Conservation (phyloP, 2,888 invertebrate genomes). For the Gymnosoma rotundatum region DNA sequence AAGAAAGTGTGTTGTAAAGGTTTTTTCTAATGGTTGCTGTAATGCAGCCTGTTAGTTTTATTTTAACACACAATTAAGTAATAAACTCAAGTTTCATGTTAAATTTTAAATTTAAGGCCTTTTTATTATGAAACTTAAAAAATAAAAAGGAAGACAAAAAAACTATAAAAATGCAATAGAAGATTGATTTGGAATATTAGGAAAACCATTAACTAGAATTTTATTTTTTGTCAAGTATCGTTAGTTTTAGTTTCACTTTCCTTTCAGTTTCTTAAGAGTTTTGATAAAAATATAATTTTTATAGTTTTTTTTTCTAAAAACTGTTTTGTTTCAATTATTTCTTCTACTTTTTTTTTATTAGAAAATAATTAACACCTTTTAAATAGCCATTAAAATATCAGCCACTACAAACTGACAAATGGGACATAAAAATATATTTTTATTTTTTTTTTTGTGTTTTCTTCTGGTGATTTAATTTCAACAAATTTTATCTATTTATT, state of each 20-base stretch:
- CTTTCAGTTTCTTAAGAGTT: background rate
- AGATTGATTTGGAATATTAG: background rate
- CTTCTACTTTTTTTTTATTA: constrained; percentile 34
- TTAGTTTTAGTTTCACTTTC: background rate
- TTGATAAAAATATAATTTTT: constrained; percentile 16
- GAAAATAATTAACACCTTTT: constrained; percentile 67
- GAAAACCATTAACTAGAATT: background rate
- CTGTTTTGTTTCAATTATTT: constrained; percentile 28
- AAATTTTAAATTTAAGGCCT: background rate
- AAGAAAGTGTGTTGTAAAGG: constrained; percentile 1
- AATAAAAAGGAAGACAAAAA: background rate
- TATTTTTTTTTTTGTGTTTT: background rate
- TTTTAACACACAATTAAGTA: constrained; percentile 19
- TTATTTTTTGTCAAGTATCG: constrained; percentile 60
- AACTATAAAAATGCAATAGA: background rate
- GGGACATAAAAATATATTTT: constrained; percentile 22
- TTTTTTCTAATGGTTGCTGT: background rate
- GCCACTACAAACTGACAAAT: background rate
- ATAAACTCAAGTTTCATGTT: constrained; percentile 18
- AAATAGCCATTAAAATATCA: constrained; percentile 54
- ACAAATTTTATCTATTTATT: constrained; percentile 6
- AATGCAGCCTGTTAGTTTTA: constrained; percentile 12
- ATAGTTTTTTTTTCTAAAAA: background rate
- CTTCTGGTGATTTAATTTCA: constrained; percentile 21
- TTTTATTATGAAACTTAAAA: constrained; percentile 14